Evolutionary conservation across 2,113 vertebrate genomes (phyloP).

Genomic region (Litocranius walleri): DNA sequence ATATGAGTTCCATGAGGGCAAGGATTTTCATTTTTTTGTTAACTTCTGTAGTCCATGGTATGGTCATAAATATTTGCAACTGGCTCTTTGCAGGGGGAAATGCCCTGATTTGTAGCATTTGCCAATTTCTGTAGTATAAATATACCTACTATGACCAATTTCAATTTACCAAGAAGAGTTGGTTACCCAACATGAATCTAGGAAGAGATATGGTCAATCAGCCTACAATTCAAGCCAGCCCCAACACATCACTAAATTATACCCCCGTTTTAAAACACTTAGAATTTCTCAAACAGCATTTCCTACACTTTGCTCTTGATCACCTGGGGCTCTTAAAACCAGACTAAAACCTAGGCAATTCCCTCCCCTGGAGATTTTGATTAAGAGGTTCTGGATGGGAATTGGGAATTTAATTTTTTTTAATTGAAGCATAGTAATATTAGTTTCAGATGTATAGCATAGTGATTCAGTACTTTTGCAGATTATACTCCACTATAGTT

Average conservation of each 20-base stretch:
- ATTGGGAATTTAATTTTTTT: neutral
- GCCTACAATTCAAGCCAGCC: neutral
- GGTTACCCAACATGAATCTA: neutral
- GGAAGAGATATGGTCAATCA: neutral
- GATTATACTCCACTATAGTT: neutral
- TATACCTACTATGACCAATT: neutral
- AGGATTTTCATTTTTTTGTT: slow-evolving; percentile 8
- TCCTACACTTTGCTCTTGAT: neutral
- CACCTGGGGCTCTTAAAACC: neutral
- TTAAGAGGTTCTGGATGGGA: neutral
- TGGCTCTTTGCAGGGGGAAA: neutral
- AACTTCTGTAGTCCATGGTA: neutral
- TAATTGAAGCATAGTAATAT: neutral
- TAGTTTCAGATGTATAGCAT: neutral
- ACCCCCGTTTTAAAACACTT: neutral
- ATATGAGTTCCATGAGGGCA: neutral
- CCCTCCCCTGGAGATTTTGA: neutral
- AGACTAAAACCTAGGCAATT: neutral
- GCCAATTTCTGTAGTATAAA: neutral
- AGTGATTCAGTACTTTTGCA: neutral
- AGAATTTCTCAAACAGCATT: neutral
- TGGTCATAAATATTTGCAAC: neutral
- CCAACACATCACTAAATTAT: neutral
- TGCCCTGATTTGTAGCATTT: neutral
- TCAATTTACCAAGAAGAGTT: neutral